A percentile compares a stretch with the other conserved stretches of the same genome.
Conservation (phyloP, 2,888 invertebrate species). For the Sipha maydis region DNA sequence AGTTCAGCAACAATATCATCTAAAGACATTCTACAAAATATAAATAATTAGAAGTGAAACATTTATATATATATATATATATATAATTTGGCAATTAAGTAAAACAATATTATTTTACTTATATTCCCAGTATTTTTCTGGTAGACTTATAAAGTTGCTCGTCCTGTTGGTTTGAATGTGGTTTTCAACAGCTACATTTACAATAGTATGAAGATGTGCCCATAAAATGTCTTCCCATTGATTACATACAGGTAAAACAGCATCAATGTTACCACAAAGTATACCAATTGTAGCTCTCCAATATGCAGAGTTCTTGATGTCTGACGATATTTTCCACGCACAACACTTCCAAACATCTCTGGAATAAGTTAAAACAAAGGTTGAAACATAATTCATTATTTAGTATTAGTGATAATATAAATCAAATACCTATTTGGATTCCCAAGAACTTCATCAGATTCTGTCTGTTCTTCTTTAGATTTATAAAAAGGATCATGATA, state of each 20-base stretch:
- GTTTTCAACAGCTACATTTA: constrained; percentile 86
- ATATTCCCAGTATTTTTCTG: constrained; percentile 77
- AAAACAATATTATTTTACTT: constrained; percentile 66
- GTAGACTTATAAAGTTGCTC: constrained; percentile 72
- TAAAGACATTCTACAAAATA: constrained; percentile 72
- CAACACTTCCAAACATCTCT: constrained; percentile 72
- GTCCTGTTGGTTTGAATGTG: constrained; percentile 74
- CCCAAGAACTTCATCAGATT: constrained; percentile 75
- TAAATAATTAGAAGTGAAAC: not conserved
- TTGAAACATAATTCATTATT: too few relatives aligned
- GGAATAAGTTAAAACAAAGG: constrained; percentile 63
- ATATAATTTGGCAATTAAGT: not conserved
- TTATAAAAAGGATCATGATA: constrained; percentile 86
- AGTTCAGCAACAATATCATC: constrained; percentile 78
- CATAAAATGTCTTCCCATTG: constrained; percentile 92
- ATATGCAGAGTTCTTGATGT: constrained; percentile 66
- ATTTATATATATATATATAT: too few relatives aligned
- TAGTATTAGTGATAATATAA: not conserved
- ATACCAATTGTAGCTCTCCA: constrained; percentile 71
- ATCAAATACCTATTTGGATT: constrained; percentile 78
- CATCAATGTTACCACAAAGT: constrained; percentile 84
- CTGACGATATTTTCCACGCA: constrained; percentile 71
- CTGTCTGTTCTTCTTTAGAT: constrained; percentile 65
- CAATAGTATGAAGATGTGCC: constrained; percentile 84
- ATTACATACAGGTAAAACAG: constrained; percentile 79